A percentile compares a stretch with the other conserved stretches of the same genome.
These are phyloP conservation scores for Timema podura DNA, from an alignment of 2,888 invertebrate genomes.

Conservation along the genomic window DNA sequence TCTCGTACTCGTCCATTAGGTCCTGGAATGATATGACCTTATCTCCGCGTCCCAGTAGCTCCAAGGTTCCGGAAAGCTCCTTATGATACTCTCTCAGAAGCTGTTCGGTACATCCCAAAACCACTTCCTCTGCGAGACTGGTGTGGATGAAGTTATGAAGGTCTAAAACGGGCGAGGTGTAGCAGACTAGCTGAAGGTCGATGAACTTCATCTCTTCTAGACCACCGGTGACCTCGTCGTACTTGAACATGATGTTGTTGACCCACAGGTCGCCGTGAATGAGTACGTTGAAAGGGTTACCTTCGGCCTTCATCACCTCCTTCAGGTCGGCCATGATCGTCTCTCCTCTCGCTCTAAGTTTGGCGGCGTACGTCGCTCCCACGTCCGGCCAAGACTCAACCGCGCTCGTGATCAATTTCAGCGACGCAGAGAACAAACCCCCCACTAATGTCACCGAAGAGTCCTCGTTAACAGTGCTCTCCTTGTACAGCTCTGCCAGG, in stretches of 20 bases:
- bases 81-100: constrained; percentile 6
- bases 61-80: background rate
- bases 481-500: background rate
- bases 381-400: background rate
- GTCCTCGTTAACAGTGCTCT: background rate
- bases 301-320: background rate
- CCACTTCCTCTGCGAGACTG: constrained; percentile 5
- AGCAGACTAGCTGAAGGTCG: constrained; percentile 1
- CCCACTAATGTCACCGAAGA: background rate
- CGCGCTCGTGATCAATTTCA: background rate
- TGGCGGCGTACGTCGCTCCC: background rate
- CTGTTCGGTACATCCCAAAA: background rate
- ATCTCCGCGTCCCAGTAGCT: background rate
- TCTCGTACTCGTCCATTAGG: constrained; percentile 11
- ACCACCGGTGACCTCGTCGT: background rate
- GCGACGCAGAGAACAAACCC: background rate
- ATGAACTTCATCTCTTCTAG: constrained; percentile 3
- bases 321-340: background rate
- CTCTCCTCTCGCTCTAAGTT: background rate
- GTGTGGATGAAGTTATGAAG: constrained; percentile 16
- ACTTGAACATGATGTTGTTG: constrained; percentile 8
- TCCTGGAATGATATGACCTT: background rate
- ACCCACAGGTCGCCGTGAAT: background rate
- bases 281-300: background rate
- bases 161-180: constrained; percentile 3